phyloP scores from a whole-genome alignment of 1,140 invertebrate genomes.

The Dinothrombium tinctorium region DNA sequence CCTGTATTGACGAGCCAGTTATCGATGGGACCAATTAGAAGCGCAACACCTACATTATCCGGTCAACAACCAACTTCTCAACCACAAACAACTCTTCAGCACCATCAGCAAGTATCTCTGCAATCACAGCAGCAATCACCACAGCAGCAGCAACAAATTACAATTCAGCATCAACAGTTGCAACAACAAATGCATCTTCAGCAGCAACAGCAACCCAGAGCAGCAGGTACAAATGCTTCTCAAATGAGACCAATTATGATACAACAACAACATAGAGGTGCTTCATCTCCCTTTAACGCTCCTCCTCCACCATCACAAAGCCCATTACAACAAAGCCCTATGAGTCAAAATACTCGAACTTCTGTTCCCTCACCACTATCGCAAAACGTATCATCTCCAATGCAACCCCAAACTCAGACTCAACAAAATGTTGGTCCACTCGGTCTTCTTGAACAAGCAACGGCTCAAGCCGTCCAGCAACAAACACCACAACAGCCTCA shows the following conservation, averaged over 20 bases:
- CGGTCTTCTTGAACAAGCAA: neutral
- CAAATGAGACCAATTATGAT: neutral
- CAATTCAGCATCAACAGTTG: neutral
- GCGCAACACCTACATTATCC: neutral
- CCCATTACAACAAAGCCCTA: neutral
- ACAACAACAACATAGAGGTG: neutral
- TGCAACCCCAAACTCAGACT: conserved; percentile 1
- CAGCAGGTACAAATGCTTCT: neutral
- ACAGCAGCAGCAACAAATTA: conserved; percentile 6
- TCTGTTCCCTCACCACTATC: conserved; percentile 1
- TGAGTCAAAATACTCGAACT: conserved; percentile 4
- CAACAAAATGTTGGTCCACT: neutral
- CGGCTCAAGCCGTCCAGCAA: neutral
- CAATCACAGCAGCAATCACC: conserved; percentile 6
- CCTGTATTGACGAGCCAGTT: neutral
- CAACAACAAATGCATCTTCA: neutral
- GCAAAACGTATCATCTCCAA: conserved; percentile 1
- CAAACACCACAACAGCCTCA: conserved; percentile 7
- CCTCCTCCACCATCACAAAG: conserved; percentile 1
- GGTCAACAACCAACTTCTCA: conserved; percentile 5
- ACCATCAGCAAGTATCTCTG: neutral
- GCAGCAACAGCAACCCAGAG: neutral
- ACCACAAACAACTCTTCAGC: conserved; percentile 2
- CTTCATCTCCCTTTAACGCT: neutral
- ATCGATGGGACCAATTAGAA: conserved; percentile 1